Evolutionary conservation across 2,888 invertebrate species (phyloP), one percentile per base, ranked within the genome.

Genomic region (Sminthurinus aureus): DNA sequence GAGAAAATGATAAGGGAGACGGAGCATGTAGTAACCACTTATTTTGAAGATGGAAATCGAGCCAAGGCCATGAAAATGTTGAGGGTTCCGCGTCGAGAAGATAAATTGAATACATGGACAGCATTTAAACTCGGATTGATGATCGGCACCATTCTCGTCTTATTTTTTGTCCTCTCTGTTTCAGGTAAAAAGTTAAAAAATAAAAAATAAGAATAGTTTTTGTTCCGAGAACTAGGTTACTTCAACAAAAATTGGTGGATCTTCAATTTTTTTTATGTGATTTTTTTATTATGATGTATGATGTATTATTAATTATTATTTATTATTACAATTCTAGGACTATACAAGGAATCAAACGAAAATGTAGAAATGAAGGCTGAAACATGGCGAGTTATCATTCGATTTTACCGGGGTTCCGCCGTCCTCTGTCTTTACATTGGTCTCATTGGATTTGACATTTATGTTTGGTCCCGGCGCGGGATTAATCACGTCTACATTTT

Each of bases 401-500:
- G 76, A 51, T 69, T 82, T 51, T 82, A 67, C 50, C 22, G 82
- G 26, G 82, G 82, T 20, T 58, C 77, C 2, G 51, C 67, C 50
- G 69, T 69, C 13, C 18, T 82, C 8, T 24, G 24, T 50, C 26
- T 82, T 9, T 82, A 77, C 69, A 12, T 82, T 18, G 71, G 50
- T 67, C 50, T 80, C 38, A 20, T 82, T 8, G 82, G 82, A 1
- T 20, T 82, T 13, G 75, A 82, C 38, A 13, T 82, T 1, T 77
- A 82, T 24, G 26, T 77, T 1, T 82, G 82, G 82, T 22, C 18
- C 2, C 50, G 64, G 22, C 20, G 20, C 0, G 82, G 82, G 12
- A 77, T 82, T 0, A 77, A 82, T 66, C 66, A 82, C 50, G 67
- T 67, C 0, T 77, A 67, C 77, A 82, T 82, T 69, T 82, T 82